Percentiles rank a stretch among this genome's conserved stretches.
phyloP scores from a whole-genome alignment of 92 coral and sea anemone species.

The Phenganax stokvisi region DNA sequence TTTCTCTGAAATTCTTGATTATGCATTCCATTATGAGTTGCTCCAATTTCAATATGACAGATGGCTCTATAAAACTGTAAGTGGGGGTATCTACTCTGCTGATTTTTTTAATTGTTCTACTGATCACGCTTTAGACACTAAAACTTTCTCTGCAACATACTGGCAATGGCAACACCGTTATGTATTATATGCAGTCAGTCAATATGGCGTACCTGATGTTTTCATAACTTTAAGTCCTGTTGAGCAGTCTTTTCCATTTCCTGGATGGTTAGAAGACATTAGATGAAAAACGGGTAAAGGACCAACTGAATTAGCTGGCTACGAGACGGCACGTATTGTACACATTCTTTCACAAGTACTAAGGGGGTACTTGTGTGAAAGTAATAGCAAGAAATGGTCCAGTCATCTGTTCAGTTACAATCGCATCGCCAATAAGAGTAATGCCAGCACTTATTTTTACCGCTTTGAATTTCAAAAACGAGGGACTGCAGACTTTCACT shows the following conservation, averaged over 20 bases:
- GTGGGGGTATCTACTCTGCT: constrained; percentile 27
- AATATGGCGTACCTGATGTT: constrained; percentile 24
- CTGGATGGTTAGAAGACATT: constrained; percentile 11
- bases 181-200: constrained; percentile 13
- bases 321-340: constrained; percentile 1
- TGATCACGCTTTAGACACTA: constrained; percentile 14
- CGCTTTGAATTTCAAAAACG: constrained; percentile 35
- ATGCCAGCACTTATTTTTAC: constrained; percentile 26
- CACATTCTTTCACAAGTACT: constrained; percentile 26
- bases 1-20: constrained; percentile 25
- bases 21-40: constrained; percentile 30
- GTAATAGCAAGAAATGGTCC: constrained; percentile 10
- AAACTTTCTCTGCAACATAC: constrained; percentile 20
- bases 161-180: constrained; percentile 38
- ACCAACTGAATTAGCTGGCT: constrained; percentile 14
- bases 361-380: constrained; percentile 25
- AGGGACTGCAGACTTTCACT: constrained; percentile 31
- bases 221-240: constrained; percentile 1
- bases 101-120: constrained; percentile 16
- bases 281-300: background rate
- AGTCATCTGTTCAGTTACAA: background rate
- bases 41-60: constrained; percentile 38
- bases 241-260: constrained; percentile 7
- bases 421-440: background rate
- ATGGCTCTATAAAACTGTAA: constrained; percentile 27